These are phyloP conservation scores for Oryctolagus cuniculus DNA, from an alignment of 2,113 vertebrate species.

Conservation along the genomic window mOryCun1.1 NC_091445.1:86580001-86580500, in stretches of 20 bases:
- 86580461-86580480: conserved; percentile 90
- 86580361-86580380: conserved; percentile 84
- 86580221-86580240: conserved; percentile 87
- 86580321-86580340: conserved; percentile 89
- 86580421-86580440: conserved; percentile 98
- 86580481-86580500: conserved; percentile 90
- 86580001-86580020: conserved; percentile 59
- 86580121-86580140: conserved; percentile 61
- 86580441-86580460: conserved; percentile 92
- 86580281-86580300: conserved; percentile 94
- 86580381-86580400: conserved; percentile 95
- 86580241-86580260: conserved; percentile 87
- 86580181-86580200: conserved; percentile 93
- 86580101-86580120: conserved; percentile 62
- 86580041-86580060: conserved; percentile 86
- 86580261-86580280: conserved; percentile 89
- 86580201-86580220: conserved; percentile 75
- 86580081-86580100: conserved; percentile 64
- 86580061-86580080: conserved; percentile 89
- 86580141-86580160: conserved; percentile 72
- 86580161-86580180: conserved; percentile 75
- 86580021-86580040: conserved; percentile 63
- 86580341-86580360: conserved; percentile 91
- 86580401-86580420: conserved; percentile 90
- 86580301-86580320: conserved; percentile 89